Evolutionary conservation across 2,113 vertebrate species (phyloP), one percentile per base, ranked within the genome.

Genomic region (Hyaena hyaena): DNA sequence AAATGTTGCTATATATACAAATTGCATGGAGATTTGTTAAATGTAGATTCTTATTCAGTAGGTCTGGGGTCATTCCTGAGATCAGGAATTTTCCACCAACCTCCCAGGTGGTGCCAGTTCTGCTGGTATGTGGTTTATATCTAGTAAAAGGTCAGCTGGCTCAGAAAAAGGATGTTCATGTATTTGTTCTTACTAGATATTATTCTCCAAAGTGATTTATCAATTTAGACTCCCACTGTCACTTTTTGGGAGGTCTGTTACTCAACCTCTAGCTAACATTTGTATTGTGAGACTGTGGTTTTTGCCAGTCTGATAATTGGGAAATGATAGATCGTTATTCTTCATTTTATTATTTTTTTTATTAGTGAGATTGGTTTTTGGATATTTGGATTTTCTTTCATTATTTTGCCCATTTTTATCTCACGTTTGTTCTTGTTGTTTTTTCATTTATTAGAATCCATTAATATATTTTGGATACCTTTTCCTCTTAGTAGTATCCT

Each of bases 221-320:
- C 7, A 6, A 31, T 93, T 66, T 81, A 79, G 35, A n/a, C 7
- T 85, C 5, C 33, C n/a, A 73, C 7, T 21, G 55, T 33, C 58
- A 50, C 93, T 97, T 93, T 94, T 39, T 69, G 66, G 81, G 11
- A 74, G 15, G 19, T 82, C 48, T 87, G 2, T 97, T 94, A 71
- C 7, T 81, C 31, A 7, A 43, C 8, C 3, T 61, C 26, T 63
- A 77, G 35, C 39, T 76, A 76, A 68, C 26, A 53, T 86, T 17
- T 86, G 19, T 74, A 26, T 93, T 65, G 21, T 76, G 23, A 73
- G 15, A 73, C 63, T 61, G 39, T 90, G 17, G 1, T 55, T 80
- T 89, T 92, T 71, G 28, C 21, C 11, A 48, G 4, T 73, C 28
- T 83, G 3, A 55, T 76, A 24, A 81, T 87, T 93, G 5, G 82